Evolutionary conservation across 2,113 vertebrate species (phyloP), one percentile per base, ranked within the genome.

Genomic region (Vicugna pacos): DNA sequence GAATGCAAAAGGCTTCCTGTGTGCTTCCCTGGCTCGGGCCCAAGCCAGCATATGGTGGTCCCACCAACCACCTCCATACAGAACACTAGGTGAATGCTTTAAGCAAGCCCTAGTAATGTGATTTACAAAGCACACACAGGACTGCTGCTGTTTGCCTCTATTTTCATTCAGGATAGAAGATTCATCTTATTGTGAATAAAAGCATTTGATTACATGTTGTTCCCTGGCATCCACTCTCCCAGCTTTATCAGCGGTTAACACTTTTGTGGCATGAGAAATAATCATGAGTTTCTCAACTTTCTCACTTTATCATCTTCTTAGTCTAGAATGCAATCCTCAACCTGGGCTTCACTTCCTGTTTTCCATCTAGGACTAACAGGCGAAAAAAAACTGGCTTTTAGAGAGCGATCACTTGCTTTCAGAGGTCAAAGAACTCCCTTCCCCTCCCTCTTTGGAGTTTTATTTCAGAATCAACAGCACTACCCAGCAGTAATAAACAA

Each of bases 71-170:
- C 76, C 54, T 77, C 35, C 20, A 67, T 69, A 48, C 3, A 84
- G 85, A 94, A 91, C 38, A 58, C 89, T 84, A 96, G 91, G 92
- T 93, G 92, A 96, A 91, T 7, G 48, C 89, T 97, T 56, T 72
- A 92, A 96, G 94, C 84, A 81, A 88, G 52, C 35, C 26, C 90
- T 69, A 64, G 58, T 91, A 96, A 97, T 91, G 77, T 94, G 93
- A 97, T 93, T 97, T 91, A 79, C 79, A 95, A 79, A 86, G 82
- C 91, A 65, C 13, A 58, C 73, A 42, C 48, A 65, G 77, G 86
- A 87, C 0, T 46, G n/a, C 79, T 65, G 91, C 91, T 50, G 28
- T 80, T 79, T 56, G 96, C 87, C 24, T 93, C 64, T 65, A 46
- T 86, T 94, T 93, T 92, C 38, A 94, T 90, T 93, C 56, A 52